Evolutionary conservation across 2,888 invertebrate genomes (phyloP).

Genomic region (Ceramica pisi): DNA sequence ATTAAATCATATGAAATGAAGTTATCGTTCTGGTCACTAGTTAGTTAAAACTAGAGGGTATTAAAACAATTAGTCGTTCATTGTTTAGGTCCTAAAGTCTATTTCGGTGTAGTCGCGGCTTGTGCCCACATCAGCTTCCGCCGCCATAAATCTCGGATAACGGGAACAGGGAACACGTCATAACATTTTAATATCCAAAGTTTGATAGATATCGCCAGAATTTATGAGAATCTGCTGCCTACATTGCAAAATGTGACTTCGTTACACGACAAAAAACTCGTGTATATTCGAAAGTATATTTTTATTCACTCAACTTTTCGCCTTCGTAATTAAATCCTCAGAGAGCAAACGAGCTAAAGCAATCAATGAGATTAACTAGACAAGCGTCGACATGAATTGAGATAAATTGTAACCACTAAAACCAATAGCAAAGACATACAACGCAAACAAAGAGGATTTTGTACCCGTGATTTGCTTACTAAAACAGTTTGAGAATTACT

Average conservation of each 20-base stretch:
- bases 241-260: constrained; percentile 15
- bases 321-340: constrained; percentile 38
- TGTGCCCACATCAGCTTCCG: constrained; percentile 61
- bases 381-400: constrained; percentile 52
- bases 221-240: constrained; percentile 43
- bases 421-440: constrained; percentile 44
- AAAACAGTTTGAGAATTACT: constrained; percentile 9
- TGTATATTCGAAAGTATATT: constrained; percentile 13
- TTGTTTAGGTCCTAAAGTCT: constrained; percentile 51
- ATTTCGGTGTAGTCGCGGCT: constrained; percentile 54
- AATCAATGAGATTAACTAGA: constrained; percentile 63
- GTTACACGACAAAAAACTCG: constrained; percentile 23
- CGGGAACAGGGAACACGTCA: constrained; percentile 64
- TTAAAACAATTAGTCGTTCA: constrained; percentile 43
- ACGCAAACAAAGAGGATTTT: constrained; percentile 45
- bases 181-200: constrained; percentile 62
- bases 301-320: constrained; percentile 21
- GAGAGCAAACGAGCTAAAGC: constrained; percentile 38
- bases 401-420: constrained; percentile 54
- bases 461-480: constrained; percentile 40
- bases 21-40: constrained; percentile 40
- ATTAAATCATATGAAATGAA: constrained; percentile 61
- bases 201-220: constrained; percentile 48
- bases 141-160: constrained; percentile 64
- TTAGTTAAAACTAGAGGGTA: constrained; percentile 20